Conservation (phyloP, 2,113 vertebrate species). For the Antechinus stuartii region DNA sequence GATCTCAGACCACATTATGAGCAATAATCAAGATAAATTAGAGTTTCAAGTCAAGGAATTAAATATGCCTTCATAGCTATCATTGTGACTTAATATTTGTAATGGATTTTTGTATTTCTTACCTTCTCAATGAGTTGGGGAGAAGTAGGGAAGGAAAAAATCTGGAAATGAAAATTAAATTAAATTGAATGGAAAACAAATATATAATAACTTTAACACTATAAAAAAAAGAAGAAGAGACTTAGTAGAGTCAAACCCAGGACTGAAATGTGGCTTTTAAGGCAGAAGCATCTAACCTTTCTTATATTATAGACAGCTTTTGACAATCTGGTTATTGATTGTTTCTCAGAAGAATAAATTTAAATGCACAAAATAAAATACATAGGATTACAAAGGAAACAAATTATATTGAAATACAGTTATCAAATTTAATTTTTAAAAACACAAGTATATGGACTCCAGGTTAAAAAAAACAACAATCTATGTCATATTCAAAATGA, state of each 20-base stretch:
- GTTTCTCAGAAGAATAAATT: background rate
- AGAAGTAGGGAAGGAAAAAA: background rate
- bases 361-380: background rate
- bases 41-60: background rate
- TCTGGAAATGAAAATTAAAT: background rate
- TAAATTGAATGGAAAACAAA: background rate
- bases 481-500: background rate
- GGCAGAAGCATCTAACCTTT: background rate
- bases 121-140: background rate
- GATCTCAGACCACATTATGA: background rate
- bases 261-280: background rate
- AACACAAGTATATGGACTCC: background rate
- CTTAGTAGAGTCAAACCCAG: background rate
- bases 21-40: background rate
- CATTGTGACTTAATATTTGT: background rate
- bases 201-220: background rate
- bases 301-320: background rate
- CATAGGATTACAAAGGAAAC: background rate
- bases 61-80: background rate
- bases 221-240: no score
- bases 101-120: background rate
- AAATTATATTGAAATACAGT: background rate
- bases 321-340: background rate
- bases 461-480: background rate
- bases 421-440: background rate